phyloP scores from a whole-genome alignment of 2,888 invertebrate genomes.

The Cerastis rubricosa region DNA sequence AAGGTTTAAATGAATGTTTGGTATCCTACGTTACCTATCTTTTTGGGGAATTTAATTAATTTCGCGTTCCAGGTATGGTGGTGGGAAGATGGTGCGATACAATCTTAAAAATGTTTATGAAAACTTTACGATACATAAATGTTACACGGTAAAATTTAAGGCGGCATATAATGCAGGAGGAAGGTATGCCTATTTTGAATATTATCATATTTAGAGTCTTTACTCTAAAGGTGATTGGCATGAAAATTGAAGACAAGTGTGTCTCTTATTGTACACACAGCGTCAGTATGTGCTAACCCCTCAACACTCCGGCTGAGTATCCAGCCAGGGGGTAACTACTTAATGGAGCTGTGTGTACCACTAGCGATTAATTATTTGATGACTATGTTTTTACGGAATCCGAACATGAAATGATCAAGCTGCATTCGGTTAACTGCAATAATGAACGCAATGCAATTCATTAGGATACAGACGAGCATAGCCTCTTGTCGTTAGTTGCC shows the following conservation, averaged over 20 bases:
- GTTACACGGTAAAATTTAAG: not conserved
- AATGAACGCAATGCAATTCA: constrained; percentile 3
- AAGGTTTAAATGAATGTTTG: constrained; percentile 53
- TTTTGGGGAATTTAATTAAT: constrained; percentile 55
- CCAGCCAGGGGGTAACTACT: no score
- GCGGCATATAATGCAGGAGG: not conserved
- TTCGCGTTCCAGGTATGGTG: constrained; percentile 23
- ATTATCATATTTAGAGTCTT: no score
- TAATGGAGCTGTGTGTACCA: no score
- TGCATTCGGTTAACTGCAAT: not conserved
- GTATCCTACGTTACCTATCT: constrained; percentile 50
- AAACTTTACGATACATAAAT: constrained; percentile 3
- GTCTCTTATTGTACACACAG: no score
- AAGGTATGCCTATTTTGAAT: not conserved
- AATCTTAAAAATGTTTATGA: not conserved
- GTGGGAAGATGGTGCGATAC: constrained; percentile 7
- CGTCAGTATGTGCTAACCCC: no score
- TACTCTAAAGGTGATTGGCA: no score
- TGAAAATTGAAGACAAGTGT: not conserved
- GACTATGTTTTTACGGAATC: not conserved
- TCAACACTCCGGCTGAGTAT: no score
- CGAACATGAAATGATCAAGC: not conserved
- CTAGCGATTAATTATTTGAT: not conserved
- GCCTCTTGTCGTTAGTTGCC: not conserved
- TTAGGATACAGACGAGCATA: not conserved